Percentiles rank a stretch among this genome's conserved stretches.
Evolutionary conservation across 2,113 vertebrate species (phyloP).

Genomic region (Calidris pugnax): DNA sequence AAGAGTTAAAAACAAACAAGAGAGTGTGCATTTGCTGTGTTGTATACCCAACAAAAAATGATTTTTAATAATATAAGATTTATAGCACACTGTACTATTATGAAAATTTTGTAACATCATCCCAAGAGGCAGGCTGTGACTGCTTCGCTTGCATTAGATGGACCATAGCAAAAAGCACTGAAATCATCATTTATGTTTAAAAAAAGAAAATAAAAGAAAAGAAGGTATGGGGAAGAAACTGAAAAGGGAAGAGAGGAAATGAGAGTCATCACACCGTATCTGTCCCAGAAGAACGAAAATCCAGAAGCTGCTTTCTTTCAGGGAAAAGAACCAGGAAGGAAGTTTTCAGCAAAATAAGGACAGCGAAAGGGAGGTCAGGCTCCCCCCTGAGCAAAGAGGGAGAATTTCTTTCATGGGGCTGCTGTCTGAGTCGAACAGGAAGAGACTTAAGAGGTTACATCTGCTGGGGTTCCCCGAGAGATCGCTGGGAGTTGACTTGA

Average conservation of each 20-base stretch:
- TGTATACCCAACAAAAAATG: not conserved
- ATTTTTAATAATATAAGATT: not conserved
- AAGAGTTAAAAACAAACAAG: not conserved
- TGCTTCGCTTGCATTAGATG: not conserved
- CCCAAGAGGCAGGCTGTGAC: not conserved
- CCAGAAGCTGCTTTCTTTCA: slow-evolving; percentile 52
- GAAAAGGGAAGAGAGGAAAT: slow-evolving; percentile 22
- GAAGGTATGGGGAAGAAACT: not conserved
- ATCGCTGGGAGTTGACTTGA: not conserved
- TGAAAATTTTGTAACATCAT: not conserved
- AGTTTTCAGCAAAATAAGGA: slow-evolving; percentile 63
- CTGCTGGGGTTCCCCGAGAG: slow-evolving; percentile 45
- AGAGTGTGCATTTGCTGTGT: not conserved
- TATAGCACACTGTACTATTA: not conserved
- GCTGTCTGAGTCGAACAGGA: slow-evolving; percentile 52
- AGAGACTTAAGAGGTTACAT: slow-evolving; percentile 63
- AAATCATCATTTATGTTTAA: not conserved
- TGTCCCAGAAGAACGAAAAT: slow-evolving; percentile 46
- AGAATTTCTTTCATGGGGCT: slow-evolving; percentile 52
- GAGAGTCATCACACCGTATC: not conserved
- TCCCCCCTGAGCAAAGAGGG: slow-evolving; percentile 49
- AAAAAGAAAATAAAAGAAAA: not conserved
- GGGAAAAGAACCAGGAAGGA: slow-evolving; percentile 62
- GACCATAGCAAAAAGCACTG: not conserved
- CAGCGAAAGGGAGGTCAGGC: slow-evolving; percentile 25